A percentile compares a stretch with the other conserved stretches of the same genome.
Conservation (phyloP, 2,113 vertebrate species). For the Agapornis roseicollis region DNA sequence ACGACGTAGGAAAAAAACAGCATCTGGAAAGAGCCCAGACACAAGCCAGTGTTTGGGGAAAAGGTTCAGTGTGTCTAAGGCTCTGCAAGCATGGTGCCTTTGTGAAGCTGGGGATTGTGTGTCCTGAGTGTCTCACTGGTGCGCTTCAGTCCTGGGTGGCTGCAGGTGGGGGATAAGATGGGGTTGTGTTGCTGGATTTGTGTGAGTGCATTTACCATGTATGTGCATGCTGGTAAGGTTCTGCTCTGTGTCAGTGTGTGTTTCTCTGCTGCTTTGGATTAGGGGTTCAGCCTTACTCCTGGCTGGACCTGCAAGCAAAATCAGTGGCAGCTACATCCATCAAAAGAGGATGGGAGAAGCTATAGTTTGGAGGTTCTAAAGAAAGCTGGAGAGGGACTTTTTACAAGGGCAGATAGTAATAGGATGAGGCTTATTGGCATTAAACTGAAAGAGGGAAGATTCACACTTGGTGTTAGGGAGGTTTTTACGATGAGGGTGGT, state of each 20-base stretch:
- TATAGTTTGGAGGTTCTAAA: neutral
- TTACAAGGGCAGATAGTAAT: neutral
- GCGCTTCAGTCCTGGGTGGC: accelerated
- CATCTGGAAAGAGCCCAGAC: neutral
- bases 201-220: neutral
- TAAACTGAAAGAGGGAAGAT: neutral
- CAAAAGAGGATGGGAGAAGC: neutral
- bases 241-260: neutral
- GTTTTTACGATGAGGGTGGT: neutral
- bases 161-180: neutral
- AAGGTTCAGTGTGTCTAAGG: neutral
- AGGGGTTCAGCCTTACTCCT: neutral
- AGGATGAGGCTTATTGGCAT: neutral
- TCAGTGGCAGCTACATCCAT: neutral
- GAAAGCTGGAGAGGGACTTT: neutral
- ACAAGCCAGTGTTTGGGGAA: neutral
- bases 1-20: neutral
- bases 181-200: neutral
- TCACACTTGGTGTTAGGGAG: neutral
- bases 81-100: accelerated
- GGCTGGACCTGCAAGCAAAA: neutral
- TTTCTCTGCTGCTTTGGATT: neutral
- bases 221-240: neutral
- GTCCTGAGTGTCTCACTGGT: accelerated
- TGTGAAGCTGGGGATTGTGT: neutral